Conservation (phyloP, 2,797 vertebrate species). For the Ctenopoma multispine region DNA sequence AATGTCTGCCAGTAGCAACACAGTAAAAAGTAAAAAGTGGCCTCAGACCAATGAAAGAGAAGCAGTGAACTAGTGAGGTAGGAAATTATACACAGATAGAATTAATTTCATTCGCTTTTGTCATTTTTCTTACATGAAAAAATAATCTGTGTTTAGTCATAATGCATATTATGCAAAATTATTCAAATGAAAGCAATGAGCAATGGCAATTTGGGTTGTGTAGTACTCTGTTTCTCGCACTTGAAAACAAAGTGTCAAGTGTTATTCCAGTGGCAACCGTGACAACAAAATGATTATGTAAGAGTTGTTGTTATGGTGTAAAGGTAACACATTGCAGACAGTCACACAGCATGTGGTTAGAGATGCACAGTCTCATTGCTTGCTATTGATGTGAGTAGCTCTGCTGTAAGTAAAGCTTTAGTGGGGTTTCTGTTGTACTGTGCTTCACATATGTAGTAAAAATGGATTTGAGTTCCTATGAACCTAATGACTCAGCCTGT, state of each 20-base stretch:
- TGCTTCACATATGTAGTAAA: slow-evolving; percentile 46
- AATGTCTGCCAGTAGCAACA: slow-evolving; percentile 16
- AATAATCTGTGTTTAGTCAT: slow-evolving; percentile 56
- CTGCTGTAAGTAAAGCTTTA: slow-evolving; percentile 49
- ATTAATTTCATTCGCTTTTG: slow-evolving; percentile 67
- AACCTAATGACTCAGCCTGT: slow-evolving; percentile 23
- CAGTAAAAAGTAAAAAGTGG: slow-evolving; percentile 24
- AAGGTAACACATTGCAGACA: slow-evolving; percentile 15
- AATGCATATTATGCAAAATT: slow-evolving; percentile 70
- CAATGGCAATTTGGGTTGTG: slow-evolving; percentile 20
- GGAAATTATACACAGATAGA: slow-evolving; percentile 43
- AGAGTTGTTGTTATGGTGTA: slow-evolving; percentile 18
- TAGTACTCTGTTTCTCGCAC: slow-evolving; percentile 14
- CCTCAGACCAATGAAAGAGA: slow-evolving; percentile 39
- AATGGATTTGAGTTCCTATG: slow-evolving; percentile 43
- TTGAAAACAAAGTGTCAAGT: slow-evolving; percentile 19
- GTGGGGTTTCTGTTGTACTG: background rate
- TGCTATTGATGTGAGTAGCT: slow-evolving; percentile 41
- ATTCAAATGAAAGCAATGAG: slow-evolving; percentile 69
- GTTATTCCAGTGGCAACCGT: slow-evolving; percentile 21
- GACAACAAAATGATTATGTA: slow-evolving; percentile 37
- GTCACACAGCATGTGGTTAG: slow-evolving; percentile 16
- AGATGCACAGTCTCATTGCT: slow-evolving; percentile 20
- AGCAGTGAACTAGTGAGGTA: slow-evolving; percentile 32
- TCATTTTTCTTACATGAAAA: slow-evolving; percentile 63